Percentiles rank a stretch among this genome's conserved stretches.
Evolutionary conservation across 1,140 invertebrate genomes (phyloP).

Genomic region (Sitophilus oryzae): DNA sequence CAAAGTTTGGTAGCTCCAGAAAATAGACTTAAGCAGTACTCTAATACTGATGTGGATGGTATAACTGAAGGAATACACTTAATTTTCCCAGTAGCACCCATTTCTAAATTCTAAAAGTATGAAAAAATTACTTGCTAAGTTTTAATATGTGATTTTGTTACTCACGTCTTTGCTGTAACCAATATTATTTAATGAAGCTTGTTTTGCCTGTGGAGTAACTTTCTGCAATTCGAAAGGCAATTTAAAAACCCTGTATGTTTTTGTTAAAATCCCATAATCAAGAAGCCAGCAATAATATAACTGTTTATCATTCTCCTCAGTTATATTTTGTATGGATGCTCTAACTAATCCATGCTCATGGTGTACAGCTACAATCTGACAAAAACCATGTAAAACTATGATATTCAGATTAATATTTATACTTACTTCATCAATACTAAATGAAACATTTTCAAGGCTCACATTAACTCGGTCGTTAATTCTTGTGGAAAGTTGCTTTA

Average conservation of each 20-base stretch:
- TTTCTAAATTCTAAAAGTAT: slow-evolving; percentile 8
- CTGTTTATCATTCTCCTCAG: background rate
- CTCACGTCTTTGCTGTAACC: slow-evolving; percentile 21
- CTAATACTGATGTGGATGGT: slow-evolving; percentile 1
- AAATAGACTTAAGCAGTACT: slow-evolving; percentile 16
- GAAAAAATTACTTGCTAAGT: no score
- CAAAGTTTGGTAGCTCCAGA: slow-evolving; percentile 5
- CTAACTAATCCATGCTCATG: slow-evolving; percentile 10
- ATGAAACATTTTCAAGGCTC: background rate
- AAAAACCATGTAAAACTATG: background rate
- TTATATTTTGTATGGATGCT: slow-evolving; percentile 9
- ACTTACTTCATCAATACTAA: slow-evolving; percentile 18
- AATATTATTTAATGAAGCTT: slow-evolving; percentile 25
- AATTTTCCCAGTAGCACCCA: slow-evolving; percentile 4
- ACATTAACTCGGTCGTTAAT: slow-evolving; percentile 3
- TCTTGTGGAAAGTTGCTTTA: slow-evolving; percentile 6
- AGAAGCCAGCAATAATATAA: slow-evolving; percentile 27
- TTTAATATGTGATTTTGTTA: slow-evolving; percentile 5
- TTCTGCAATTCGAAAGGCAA: slow-evolving; percentile 15
- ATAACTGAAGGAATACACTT: slow-evolving; percentile 8
- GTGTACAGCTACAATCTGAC: slow-evolving; percentile 21
- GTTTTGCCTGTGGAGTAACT: slow-evolving; percentile 8
- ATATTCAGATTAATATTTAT: background rate
- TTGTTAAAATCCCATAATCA: slow-evolving; percentile 22
- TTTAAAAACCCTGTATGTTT: slow-evolving; percentile 19